A percentile compares a stretch with the other conserved stretches of the same genome.
Conservation (phyloP, 1,140 invertebrate species). For the Bombus confusus region DNA sequence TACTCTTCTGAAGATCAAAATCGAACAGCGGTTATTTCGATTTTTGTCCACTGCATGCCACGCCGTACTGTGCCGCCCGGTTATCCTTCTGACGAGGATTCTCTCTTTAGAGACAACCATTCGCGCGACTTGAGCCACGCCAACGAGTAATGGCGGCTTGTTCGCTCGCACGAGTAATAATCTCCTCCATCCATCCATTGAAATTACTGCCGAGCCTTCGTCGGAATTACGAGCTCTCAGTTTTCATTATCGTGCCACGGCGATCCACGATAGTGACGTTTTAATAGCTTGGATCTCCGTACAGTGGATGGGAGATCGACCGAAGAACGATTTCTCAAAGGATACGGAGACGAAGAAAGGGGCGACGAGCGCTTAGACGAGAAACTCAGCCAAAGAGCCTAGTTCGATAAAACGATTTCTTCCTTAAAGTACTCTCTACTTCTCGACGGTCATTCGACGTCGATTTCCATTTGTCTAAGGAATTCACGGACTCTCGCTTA, state of each 20-base stretch:
- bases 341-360: background rate
- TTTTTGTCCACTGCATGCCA: too few relatives aligned
- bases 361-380: background rate
- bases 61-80: too few relatives aligned
- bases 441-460: background rate
- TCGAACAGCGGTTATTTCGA: too few relatives aligned
- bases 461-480: background rate
- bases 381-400: background rate
- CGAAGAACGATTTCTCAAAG: slow-evolving; percentile 19
- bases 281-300: slow-evolving; percentile 62
- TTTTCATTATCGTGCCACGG: slow-evolving; percentile 54
- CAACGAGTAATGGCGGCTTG: background rate
- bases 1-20: too few relatives aligned
- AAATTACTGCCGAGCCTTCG: slow-evolving; percentile 42
- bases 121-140: background rate
- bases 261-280: slow-evolving; percentile 48
- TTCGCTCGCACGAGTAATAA: background rate
- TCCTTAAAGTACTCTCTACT: background rate
- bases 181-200: slow-evolving; percentile 20
- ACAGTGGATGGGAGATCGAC: background rate
- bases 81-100: background rate
- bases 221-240: slow-evolving; percentile 24
- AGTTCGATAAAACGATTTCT: slow-evolving; percentile 51
- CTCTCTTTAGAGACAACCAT: background rate
- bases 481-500: background rate